Evolutionary conservation across 1,140 invertebrate genomes (phyloP).

Genomic region (Hermetia illucens): DNA sequence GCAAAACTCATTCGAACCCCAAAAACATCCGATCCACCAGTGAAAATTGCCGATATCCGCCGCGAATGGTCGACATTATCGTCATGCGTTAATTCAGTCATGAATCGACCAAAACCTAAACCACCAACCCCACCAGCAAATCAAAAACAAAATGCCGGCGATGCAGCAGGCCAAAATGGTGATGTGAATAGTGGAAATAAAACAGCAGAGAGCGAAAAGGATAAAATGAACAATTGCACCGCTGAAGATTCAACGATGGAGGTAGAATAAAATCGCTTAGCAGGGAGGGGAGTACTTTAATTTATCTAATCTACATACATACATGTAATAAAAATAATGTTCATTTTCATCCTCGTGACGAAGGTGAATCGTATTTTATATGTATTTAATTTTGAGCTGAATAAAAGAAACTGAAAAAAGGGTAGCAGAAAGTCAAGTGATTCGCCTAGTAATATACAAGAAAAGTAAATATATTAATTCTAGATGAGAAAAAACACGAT

Average conservation of each 20-base stretch:
- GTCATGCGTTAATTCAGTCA: conserved; percentile 25
- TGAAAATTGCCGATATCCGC: conserved; percentile 62
- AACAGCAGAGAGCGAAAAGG: neutral
- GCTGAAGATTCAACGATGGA: conserved; percentile 11
- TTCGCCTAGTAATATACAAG: too few relatives aligned
- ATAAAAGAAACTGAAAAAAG: too few relatives aligned
- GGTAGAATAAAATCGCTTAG: conserved; percentile 12
- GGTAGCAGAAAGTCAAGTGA: too few relatives aligned
- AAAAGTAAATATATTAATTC: too few relatives aligned
- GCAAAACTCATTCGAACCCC: conserved; percentile 42
- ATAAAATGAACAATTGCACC: neutral
- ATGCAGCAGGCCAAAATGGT: neutral
- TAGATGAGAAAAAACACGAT: too few relatives aligned
- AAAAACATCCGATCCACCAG: conserved; percentile 49
- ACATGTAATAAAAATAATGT: too few relatives aligned
- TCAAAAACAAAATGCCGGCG: conserved; percentile 25
- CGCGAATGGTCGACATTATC: conserved; percentile 42
- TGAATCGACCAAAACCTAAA: conserved; percentile 30
- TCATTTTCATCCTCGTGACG: too few relatives aligned
- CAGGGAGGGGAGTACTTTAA: too few relatives aligned
- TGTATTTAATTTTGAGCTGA: too few relatives aligned
- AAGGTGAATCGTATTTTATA: too few relatives aligned
- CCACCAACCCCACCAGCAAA: conserved; percentile 19
- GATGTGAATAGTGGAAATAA: neutral
- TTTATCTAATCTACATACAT: too few relatives aligned